These are phyloP conservation scores for Seira musarum DNA, from an alignment of 2,888 invertebrate genomes.

Conservation along the genomic window DNA sequence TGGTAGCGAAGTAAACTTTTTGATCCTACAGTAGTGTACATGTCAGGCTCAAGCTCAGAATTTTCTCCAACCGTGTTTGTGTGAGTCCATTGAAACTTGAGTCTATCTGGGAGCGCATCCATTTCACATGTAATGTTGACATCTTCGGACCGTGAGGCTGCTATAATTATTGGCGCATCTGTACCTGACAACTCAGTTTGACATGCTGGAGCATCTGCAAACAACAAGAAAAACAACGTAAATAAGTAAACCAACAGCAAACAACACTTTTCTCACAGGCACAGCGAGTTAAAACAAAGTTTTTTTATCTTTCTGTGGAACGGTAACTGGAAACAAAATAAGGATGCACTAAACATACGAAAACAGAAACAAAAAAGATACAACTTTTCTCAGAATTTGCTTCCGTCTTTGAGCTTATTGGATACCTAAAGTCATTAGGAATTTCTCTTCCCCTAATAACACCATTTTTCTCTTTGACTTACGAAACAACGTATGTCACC, in stretches of 20 bases:
- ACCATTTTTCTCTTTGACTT: conserved; percentile 5
- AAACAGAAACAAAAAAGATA: background rate
- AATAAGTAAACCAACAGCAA: conserved; percentile 53
- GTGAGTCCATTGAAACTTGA: conserved; percentile 69
- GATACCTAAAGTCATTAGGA: conserved; percentile 14
- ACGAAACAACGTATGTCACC: background rate
- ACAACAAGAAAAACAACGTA: conserved; percentile 58
- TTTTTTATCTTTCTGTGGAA: no score
- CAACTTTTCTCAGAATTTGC: conserved; percentile 1
- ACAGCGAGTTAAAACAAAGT: background rate
- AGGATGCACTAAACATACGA: conserved; percentile 4
- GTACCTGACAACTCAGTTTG: conserved; percentile 69
- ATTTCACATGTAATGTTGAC: conserved; percentile 70
- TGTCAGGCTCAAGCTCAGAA: conserved; percentile 66
- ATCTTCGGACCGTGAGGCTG: conserved; percentile 68
- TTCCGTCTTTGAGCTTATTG: conserved; percentile 1
- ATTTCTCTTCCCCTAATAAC: conserved; percentile 4
- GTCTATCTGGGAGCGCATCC: conserved; percentile 69
- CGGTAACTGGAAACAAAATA: background rate
- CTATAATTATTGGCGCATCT: conserved; percentile 69
- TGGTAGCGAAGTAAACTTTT: conserved; percentile 70
- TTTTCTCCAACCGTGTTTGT: conserved; percentile 69
- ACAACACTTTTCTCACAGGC: conserved; percentile 38
- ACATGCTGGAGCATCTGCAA: conserved; percentile 69
- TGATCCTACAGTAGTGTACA: conserved; percentile 68